Evolutionary conservation across 2,797 vertebrate species (phyloP).

Genomic region (Chelonia mydas): DNA sequence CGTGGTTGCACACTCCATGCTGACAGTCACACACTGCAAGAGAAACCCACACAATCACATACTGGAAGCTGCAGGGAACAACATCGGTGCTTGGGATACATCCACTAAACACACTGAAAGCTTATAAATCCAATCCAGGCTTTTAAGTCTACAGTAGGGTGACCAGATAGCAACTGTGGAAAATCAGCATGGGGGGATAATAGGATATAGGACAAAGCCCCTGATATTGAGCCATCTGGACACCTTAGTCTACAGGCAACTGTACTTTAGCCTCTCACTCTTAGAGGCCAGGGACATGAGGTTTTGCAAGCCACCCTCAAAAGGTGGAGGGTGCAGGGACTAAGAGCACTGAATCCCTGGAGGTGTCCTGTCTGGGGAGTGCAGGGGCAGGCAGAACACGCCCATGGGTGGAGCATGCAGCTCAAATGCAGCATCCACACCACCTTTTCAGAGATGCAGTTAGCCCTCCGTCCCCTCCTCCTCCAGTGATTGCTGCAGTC

Average conservation of each 20-base stretch:
- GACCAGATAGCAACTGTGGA: neutral
- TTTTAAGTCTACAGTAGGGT: neutral
- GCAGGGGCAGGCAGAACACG: neutral
- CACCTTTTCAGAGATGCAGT: fast-evolving
- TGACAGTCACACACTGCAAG: conserved; percentile 89
- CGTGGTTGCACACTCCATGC: conserved; percentile 86
- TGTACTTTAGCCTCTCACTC: neutral
- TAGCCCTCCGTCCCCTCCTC: neutral
- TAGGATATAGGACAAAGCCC: neutral
- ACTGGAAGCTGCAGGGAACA: neutral
- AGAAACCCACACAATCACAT: neutral
- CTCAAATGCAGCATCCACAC: neutral
- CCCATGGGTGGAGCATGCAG: neutral
- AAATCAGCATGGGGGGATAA: neutral
- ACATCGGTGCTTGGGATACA: neutral
- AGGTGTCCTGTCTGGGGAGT: neutral
- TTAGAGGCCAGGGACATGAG: neutral
- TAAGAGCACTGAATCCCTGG: neutral
- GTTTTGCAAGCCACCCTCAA: neutral
- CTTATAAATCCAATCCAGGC: neutral
- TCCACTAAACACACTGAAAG: neutral
- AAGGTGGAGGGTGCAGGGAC: neutral
- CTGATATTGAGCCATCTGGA: neutral
- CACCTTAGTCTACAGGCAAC: neutral
- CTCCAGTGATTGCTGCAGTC: too few relatives aligned